Conservation (phyloP, 2,113 vertebrate genomes). For the Sus scrofa region DNA sequence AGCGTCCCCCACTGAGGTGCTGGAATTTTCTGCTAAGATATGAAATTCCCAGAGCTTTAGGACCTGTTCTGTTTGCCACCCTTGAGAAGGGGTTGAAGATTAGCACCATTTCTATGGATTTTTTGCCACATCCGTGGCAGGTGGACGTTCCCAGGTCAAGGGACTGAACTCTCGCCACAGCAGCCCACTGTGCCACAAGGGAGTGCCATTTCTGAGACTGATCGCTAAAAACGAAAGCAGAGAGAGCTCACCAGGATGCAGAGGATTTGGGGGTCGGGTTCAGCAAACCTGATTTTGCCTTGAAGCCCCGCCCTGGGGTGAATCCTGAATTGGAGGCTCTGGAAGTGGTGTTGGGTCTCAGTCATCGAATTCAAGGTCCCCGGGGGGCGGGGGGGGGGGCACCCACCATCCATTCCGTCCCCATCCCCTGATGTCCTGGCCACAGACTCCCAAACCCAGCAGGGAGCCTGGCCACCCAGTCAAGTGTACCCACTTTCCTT, state of each 20-base stretch:
- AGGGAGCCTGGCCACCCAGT: not conserved
- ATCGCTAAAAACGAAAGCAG: not conserved
- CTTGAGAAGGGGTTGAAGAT: not conserved
- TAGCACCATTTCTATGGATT: not conserved
- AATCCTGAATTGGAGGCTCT: not conserved
- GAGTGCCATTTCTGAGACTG: too few relatives aligned
- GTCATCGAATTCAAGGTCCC: not conserved
- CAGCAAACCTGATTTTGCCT: not conserved
- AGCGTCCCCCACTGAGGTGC: not conserved
- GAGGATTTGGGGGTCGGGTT: not conserved
- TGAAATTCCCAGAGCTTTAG: not conserved
- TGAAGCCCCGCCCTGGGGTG: not conserved
- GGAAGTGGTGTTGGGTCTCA: not conserved
- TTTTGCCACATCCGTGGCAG: too few relatives aligned
- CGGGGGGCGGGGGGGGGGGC: not conserved
- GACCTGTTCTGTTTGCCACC: not conserved
- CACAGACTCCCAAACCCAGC: not conserved
- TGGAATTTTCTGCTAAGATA: not conserved
- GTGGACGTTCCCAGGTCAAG: too few relatives aligned
- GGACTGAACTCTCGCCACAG: too few relatives aligned
- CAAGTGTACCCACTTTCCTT: fast-evolving
- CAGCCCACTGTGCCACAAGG: too few relatives aligned
- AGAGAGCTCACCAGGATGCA: not conserved
- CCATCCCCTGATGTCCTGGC: not conserved
- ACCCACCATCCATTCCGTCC: not conserved